Evolutionary conservation across 2,113 vertebrate species (phyloP), one percentile per base, ranked within the genome.

Genomic region (Dicrurus megarhynchus): DNA sequence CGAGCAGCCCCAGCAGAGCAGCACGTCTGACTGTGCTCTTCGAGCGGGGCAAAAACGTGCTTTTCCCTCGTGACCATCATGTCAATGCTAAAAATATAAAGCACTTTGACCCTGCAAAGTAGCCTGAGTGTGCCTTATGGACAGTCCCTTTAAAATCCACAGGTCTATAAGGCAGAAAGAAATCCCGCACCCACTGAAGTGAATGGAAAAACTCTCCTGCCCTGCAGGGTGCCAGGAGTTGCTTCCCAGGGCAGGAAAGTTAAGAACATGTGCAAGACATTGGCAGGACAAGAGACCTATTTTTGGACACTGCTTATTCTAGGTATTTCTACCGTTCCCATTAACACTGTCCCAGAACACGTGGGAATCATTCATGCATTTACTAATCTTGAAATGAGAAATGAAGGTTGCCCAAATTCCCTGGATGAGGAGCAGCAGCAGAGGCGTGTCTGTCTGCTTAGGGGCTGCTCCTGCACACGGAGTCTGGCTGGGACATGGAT

Each of bases 191-290:
- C 74, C 67, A 0, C 33, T 32, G 41, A 57, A 91, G 81, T 56
- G 78, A 96, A 91, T 84, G 93, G 94, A 97, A 96, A 97, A 95
- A 81, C 76, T 84, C 55, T 35, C 27, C 30, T 84, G 83, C 60
- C 68, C 80, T 47, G 52, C 5, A 2, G 83, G 89, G 67, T 84
- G 68, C 86, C 90, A 92, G 57, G 53, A 83, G 74, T 52, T 94
- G 74, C 70, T 89, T 90, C 74, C 70, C 70, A 35, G 84, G 71
- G 77, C 83, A 84, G 81, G 73, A 90, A 95, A 95, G 60, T 92
- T 93, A 95, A 90, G 91, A 92, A 92, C 94, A 80, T 10, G 26
- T 69, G 59, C 86, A 95, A 96, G 92, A 92, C 10, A 0, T 16
- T 87, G 94, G 52, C 89, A 90, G 84, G 83, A 92, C 33, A 21